A percentile compares a stretch with the other conserved stretches of the same genome.
These are phyloP conservation scores for Lordiphosa clarofinis DNA, from an alignment of 1,140 invertebrate species.

Conservation along the genomic window DNA sequence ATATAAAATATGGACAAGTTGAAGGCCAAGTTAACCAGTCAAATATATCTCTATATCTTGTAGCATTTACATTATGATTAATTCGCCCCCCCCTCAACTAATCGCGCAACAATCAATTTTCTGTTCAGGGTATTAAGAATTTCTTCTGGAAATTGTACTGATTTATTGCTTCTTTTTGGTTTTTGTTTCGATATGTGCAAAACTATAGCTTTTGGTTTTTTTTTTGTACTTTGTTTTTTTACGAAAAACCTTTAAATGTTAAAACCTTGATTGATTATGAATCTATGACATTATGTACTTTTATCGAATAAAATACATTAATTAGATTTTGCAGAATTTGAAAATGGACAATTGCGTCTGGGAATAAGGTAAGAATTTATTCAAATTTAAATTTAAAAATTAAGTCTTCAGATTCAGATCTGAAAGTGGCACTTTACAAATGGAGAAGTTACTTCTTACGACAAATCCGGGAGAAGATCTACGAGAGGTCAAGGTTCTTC, in stretches of 20 bases:
- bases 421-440: too few relatives aligned
- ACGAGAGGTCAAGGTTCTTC: too few relatives aligned
- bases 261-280: slow-evolving; percentile 26
- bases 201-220: slow-evolving; percentile 15
- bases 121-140: slow-evolving; percentile 26
- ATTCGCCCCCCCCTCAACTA: slow-evolving; percentile 10
- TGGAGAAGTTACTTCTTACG: too few relatives aligned
- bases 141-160: slow-evolving; percentile 57
- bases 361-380: background rate
- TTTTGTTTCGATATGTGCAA: slow-evolving; percentile 21
- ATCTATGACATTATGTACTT: slow-evolving; percentile 56
- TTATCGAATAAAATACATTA: slow-evolving; percentile 54
- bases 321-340: slow-evolving; percentile 50
- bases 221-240: slow-evolving; percentile 2
- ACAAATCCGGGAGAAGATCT: too few relatives aligned
- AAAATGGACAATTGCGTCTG: background rate
- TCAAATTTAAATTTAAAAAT: too few relatives aligned
- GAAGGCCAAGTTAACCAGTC: slow-evolving; percentile 63
- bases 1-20: slow-evolving; percentile 36
- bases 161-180: slow-evolving; percentile 33
- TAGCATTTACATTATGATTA: slow-evolving; percentile 18
- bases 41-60: slow-evolving; percentile 25
- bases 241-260: too few relatives aligned
- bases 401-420: too few relatives aligned
- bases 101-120: slow-evolving; percentile 47